phyloP scores from a whole-genome alignment of 2,113 vertebrate species.

The Eulemur rufifrons region DNA sequence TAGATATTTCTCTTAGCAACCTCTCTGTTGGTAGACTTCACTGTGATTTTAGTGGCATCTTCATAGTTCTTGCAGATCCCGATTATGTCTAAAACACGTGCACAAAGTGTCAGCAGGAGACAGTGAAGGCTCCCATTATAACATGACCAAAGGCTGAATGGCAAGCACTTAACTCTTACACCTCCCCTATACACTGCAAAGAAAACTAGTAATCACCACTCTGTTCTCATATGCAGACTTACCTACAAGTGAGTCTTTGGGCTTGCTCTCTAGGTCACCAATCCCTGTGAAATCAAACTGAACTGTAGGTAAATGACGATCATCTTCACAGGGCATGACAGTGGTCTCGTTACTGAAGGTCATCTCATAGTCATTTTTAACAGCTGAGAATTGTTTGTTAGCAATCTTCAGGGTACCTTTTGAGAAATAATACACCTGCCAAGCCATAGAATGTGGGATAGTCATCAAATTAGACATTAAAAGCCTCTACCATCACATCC shows the following conservation, averaged over 20 bases:
- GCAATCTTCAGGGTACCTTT: conserved; percentile 96
- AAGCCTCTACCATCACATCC: background rate
- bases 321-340: conserved; percentile 94
- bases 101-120: conserved; percentile 45
- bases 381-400: conserved; percentile 96
- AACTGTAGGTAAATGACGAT: conserved; percentile 91
- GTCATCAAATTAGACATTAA: background rate
- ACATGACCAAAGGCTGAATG: conserved; percentile 1
- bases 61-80: conserved; percentile 95
- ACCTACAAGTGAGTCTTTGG: conserved; percentile 94
- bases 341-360: conserved; percentile 93
- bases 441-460: conserved; percentile 26
- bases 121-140: conserved; percentile 29
- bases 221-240: conserved; percentile 67
- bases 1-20: conserved; percentile 93
- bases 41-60: conserved; percentile 91
- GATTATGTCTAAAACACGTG: conserved; percentile 91
- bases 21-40: conserved; percentile 92
- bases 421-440: conserved; percentile 96
- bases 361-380: conserved; percentile 99
- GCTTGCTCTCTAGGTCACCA: conserved; percentile 88
- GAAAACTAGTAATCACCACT: background rate
- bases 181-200: background rate
- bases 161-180: background rate
- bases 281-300: conserved; percentile 94